Evolutionary conservation across 2,888 invertebrate species (phyloP).

Genomic region (Nomada goodeniana): DNA sequence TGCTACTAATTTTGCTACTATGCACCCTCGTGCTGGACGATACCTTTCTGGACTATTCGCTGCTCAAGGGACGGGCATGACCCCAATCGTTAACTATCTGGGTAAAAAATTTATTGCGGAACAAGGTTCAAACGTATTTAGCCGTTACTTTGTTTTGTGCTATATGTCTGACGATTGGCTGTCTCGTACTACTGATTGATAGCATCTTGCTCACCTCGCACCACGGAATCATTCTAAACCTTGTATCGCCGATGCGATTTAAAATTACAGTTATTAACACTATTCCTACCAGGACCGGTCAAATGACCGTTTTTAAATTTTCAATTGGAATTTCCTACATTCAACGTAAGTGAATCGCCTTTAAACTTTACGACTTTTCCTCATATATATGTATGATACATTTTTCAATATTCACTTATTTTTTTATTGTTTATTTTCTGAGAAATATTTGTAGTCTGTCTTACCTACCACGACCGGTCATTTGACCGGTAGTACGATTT

Average conservation of each 20-base stretch:
- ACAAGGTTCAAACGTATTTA: no score
- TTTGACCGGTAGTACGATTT: slow-evolving; percentile 27
- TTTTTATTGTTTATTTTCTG: slow-evolving; percentile 29
- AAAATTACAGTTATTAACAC: no score
- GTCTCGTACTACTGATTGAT: not conserved
- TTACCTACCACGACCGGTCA: slow-evolving; percentile 34
- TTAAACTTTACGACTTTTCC: slow-evolving; percentile 6
- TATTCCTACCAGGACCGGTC: no score
- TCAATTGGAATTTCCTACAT: no score
- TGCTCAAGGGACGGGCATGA: not conserved
- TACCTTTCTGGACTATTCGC: not conserved
- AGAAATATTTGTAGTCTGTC: slow-evolving; percentile 37
- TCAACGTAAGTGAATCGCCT: not conserved
- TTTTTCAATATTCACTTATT: slow-evolving; percentile 28
- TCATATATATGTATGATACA: not conserved
- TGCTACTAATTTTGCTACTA: slow-evolving; percentile 35
- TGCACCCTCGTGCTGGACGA: not conserved
- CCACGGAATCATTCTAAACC: no score
- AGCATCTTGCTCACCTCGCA: no score
- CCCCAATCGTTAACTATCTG: slow-evolving; percentile 4
- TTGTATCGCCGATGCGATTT: no score
- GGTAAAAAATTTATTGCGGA: not conserved
- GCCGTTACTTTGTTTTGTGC: not conserved
- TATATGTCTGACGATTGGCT: not conserved
- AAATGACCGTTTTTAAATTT: no score